Evolutionary conservation across 2,797 vertebrate species (phyloP).

Genomic region (Chiroxiphia lanceolata): DNA sequence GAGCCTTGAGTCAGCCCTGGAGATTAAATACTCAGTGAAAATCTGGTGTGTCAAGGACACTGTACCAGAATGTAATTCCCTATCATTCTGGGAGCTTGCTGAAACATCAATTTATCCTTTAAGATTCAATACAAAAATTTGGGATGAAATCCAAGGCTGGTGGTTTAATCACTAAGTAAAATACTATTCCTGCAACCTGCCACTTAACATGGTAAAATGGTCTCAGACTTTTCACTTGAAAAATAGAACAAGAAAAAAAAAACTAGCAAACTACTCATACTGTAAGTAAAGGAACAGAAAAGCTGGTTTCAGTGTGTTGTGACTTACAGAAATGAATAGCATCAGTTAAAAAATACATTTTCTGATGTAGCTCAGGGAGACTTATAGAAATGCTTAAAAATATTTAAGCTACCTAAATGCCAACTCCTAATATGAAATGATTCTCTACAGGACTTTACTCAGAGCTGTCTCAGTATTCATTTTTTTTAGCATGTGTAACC

Average conservation of each 20-base stretch:
- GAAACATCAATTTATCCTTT: background rate
- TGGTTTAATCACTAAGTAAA: background rate
- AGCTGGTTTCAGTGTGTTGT: background rate
- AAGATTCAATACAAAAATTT: background rate
- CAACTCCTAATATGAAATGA: background rate
- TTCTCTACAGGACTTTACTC: background rate
- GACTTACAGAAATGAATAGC: background rate
- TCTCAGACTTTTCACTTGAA: background rate
- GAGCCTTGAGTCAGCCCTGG: background rate
- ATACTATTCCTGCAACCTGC: background rate
- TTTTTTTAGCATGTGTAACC: background rate
- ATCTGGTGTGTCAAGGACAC: background rate
- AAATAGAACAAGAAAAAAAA: background rate
- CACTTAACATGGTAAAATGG: background rate
- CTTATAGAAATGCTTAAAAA: background rate
- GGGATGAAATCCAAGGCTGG: background rate
- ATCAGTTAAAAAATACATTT: background rate
- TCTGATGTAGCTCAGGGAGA: background rate
- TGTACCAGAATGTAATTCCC: background rate
- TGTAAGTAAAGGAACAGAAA: background rate
- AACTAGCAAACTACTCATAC: background rate
- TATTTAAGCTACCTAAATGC: background rate
- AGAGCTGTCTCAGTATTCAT: background rate
- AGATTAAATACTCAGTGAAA: background rate
- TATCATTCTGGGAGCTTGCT: background rate